Conservation (phyloP, 2,797 vertebrate species). For the Poeciliopsis infans region DNA sequence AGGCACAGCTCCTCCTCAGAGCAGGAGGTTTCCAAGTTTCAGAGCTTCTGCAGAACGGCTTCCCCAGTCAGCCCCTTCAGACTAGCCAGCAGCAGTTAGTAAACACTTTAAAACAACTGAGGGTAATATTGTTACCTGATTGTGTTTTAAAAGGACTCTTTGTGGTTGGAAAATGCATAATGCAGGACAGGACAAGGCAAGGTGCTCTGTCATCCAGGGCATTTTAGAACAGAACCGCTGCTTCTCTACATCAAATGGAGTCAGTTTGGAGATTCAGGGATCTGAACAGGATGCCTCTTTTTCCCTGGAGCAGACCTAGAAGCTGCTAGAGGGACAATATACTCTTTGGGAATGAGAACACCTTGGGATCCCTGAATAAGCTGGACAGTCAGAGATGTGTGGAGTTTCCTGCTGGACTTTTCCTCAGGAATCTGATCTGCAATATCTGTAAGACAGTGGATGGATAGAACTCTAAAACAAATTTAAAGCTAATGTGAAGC, state of each 20-base stretch:
- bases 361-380: not conserved
- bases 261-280: not conserved
- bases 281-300: not conserved
- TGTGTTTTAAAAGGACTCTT: no score
- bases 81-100: no score
- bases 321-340: not conserved
- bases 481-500: not conserved
- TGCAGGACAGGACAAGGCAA: not conserved
- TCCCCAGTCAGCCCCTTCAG: no score
- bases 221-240: not conserved
- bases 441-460: not conserved
- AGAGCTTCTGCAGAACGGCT: no score
- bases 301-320: not conserved
- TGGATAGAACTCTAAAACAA: not conserved
- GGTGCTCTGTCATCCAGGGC: not conserved
- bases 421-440: not conserved
- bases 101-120: no score
- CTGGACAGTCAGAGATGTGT: not conserved
- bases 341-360: not conserved
- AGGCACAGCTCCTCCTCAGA: no score
- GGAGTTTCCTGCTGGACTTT: not conserved
- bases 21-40: no score
- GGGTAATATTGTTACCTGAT: no score
- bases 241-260: not conserved
- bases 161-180: no score